Evolutionary conservation across 1,140 invertebrate species (phyloP), one percentile per base, ranked within the genome.

Genomic region (Adoxophyes honmai): DNA sequence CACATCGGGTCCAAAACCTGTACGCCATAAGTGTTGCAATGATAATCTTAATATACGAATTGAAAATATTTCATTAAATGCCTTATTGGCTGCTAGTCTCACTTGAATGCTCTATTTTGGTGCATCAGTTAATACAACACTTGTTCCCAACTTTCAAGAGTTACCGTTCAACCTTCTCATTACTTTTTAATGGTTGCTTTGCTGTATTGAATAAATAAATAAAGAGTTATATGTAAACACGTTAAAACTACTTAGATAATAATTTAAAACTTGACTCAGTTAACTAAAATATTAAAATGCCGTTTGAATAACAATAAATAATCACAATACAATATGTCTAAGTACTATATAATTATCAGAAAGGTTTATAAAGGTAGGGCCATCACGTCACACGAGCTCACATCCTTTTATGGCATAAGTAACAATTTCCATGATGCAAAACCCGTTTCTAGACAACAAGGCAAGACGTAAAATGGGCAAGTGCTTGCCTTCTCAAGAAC

Each of bases 41-140:
- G 18, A 48, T 48, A 10, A 48, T 14, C n/a, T 48, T 28, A 48
- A 28, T 14, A 28, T 56, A 60, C 44, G 33, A 57, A 52, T 62
- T 48, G 52, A 64, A 64, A 63, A 64, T 66, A 28, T 48, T 13
- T 28, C 18, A 48, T 21, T 48, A 48, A 48, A 48, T 18, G 62
- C 70, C 67, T 65, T 70, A 72, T 1, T 58, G 69, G 56, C 64
- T 21, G 61, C 66, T 71, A 73, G 53, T 73, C 70, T 76, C 70
- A 71, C 68, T 76, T 69, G 68, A 65, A 65, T 66, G 52, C 63
- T 57, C 54, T 62, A 52, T 58, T 60, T 72, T 66, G 74, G 69
- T 70, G 65, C 64, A 63, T 73, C 15, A 59, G 60, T 64, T 38
- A 61, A 66, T 63, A 70, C 51, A 64, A 63, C 67, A 66, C 54